Evolutionary conservation across 2,113 vertebrate species (phyloP).

Genomic region (Catharus fuscescens): DNA sequence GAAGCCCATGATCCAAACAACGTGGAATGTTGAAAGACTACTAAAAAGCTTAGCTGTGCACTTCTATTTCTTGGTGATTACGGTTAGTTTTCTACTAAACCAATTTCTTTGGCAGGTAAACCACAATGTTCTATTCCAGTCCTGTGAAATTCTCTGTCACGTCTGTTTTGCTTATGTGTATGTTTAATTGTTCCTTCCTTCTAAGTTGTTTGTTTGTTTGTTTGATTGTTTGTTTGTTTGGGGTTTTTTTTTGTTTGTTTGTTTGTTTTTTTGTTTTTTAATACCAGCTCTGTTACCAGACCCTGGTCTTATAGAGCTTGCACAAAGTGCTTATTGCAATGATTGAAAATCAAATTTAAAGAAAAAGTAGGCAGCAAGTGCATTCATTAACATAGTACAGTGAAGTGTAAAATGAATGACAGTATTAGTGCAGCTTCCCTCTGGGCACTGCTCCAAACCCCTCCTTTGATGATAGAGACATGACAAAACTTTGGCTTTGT

Average conservation of each 20-base stretch:
- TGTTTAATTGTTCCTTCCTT: not conserved
- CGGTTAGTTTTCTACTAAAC: not conserved
- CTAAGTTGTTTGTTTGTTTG: not conserved
- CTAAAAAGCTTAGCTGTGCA: not conserved
- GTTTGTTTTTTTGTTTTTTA: not conserved
- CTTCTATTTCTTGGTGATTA: not conserved
- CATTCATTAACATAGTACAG: not conserved
- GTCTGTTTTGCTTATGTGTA: not conserved
- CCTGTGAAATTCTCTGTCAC: not conserved
- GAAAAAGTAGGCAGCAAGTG: not conserved
- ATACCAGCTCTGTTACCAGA: not conserved
- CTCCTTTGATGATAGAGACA: not conserved
- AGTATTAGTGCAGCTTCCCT: not conserved
- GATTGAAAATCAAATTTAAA: not conserved
- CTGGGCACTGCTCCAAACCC: not conserved
- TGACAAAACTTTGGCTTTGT: not conserved
- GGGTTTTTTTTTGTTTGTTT: no score
- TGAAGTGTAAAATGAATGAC: not conserved
- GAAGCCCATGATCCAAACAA: not conserved
- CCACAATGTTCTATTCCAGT: accelerated
- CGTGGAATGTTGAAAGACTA: not conserved
- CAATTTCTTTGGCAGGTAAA: not conserved
- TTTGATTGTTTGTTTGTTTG: no score
- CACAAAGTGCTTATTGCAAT: not conserved
- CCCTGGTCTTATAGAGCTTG: not conserved